Base-by-base conservation (phyloP, 1,140 invertebrate genomes). In the Oppia nitens region DNA sequence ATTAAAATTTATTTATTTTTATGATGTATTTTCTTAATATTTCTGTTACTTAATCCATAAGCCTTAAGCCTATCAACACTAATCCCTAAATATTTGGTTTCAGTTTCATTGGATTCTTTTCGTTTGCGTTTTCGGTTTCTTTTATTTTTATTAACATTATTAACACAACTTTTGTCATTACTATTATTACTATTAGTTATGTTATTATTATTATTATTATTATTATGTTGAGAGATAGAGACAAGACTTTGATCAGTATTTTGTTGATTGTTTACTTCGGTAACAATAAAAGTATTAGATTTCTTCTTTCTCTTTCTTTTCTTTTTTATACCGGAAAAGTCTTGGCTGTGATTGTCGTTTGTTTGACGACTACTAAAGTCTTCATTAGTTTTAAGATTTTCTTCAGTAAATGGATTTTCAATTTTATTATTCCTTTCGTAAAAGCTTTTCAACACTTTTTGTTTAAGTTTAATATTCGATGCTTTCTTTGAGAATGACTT, bases 371-470 rank as follows among this genome's bases (percentile, higher is more conserved):
- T 21, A 11, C 20, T 26, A 11, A 25, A n/a, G 20, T 53, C 51
- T 53, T 53, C 23, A 17, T 53, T n/a, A 47, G 14, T n/a, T 14
- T 2, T 25, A 53, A 21, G 2, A 53, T 2, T 57, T 55, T 24
- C 59, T 52, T 32, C 60, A 54, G 24, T 64, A 57, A 25, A 61
- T 54, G 14, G 60, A 28, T 62, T 32, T 55, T 68, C 67, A 62
- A 69, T 70, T 60, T 72, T 70, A 63, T 66, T 68, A 29, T 64
- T 71, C 25, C 50, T 63, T 54, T 64, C 76, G 67, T 82, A 91
- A 32, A 91, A 71, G 69, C 86, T 89, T n/a, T 79, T 77, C n/a
- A 95, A 74, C 66, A 91, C 77, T 74, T 87, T 91, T 64, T 76
- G 80, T 70, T 93, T 93, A 0, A 85, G 72, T 3, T 74, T 69